Conservation (phyloP, 1,140 invertebrate genomes). For the Solenopsis fugax region DNA sequence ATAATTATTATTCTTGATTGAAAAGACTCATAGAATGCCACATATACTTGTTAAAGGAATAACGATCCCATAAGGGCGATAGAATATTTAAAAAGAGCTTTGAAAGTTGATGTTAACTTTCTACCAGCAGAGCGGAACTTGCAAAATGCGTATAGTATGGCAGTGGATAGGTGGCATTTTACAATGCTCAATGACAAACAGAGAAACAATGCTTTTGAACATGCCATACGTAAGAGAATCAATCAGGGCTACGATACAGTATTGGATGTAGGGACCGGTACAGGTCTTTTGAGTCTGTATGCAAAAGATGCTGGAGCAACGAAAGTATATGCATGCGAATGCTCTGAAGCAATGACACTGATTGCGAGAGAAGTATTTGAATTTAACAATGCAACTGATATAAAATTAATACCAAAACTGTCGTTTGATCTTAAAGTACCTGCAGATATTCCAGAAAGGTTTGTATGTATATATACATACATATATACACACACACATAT, state of each 20-base stretch:
- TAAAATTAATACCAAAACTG: constrained; percentile 85
- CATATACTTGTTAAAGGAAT: constrained; percentile 74
- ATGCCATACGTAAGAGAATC: constrained; percentile 89
- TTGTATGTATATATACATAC: constrained; percentile 23
- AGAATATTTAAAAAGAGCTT: constrained; percentile 76
- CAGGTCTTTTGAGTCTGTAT: constrained; percentile 90
- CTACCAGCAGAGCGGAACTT: constrained; percentile 81
- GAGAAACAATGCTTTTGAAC: constrained; percentile 89
- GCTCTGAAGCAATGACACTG: constrained; percentile 88
- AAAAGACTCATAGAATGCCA: constrained; percentile 62
- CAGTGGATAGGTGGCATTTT: constrained; percentile 93
- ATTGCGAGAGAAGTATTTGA: constrained; percentile 88
- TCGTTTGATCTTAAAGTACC: constrained; percentile 87
- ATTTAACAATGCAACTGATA: constrained; percentile 84
- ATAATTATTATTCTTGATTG: constrained; percentile 7
- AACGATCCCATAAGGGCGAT: constrained; percentile 78
- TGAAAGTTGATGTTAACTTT: constrained; percentile 76
- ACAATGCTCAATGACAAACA: constrained; percentile 92
- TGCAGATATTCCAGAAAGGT: constrained; percentile 87
- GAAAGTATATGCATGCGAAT: constrained; percentile 90
- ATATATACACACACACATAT: too few species aligned
- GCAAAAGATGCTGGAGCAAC: constrained; percentile 87
- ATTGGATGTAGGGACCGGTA: constrained; percentile 92
- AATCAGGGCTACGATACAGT: constrained; percentile 87
- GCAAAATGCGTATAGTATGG: constrained; percentile 81